phyloP scores from a whole-genome alignment of 2,113 vertebrate genomes.

The Lepus americanus region DNA sequence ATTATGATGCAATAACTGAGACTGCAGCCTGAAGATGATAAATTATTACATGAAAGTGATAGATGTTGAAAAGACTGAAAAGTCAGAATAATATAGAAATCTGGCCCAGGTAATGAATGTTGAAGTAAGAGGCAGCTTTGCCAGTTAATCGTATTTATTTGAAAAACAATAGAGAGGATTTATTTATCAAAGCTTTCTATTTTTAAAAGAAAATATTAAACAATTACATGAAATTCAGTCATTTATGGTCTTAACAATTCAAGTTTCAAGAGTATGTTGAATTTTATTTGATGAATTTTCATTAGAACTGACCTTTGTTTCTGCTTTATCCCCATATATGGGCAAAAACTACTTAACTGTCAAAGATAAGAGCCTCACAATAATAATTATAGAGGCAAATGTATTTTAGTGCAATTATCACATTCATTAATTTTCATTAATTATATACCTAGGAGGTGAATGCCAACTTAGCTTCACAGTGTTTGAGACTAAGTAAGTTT shows the following conservation, averaged over 20 bases:
- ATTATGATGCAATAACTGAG: not conserved
- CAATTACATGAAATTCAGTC: not conserved
- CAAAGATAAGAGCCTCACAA: not conserved
- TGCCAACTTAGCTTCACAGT: not conserved
- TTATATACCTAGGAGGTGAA: not conserved
- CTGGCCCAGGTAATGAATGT: not conserved
- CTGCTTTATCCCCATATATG: not conserved
- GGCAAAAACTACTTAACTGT: not conserved
- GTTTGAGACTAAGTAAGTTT: slow-evolving; percentile 40
- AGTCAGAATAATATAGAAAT: slow-evolving; percentile 48
- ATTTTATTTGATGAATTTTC: slow-evolving; percentile 17
- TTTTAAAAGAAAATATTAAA: not conserved
- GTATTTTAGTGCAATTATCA: not conserved
- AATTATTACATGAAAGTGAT: slow-evolving; percentile 55
- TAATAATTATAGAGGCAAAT: slow-evolving; percentile 45
- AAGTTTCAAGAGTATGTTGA: not conserved
- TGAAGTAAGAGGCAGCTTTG: slow-evolving; percentile 41
- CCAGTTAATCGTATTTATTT: slow-evolving; percentile 10
- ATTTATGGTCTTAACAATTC: not conserved
- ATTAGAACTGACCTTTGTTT: not conserved
- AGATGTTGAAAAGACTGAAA: slow-evolving; percentile 49
- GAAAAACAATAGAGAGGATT: not conserved
- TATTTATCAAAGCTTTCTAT: not conserved
- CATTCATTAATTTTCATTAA: slow-evolving; percentile 1
- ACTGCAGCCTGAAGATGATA: slow-evolving; percentile 30